Evolutionary conservation across 2,797 vertebrate species (phyloP).

Genomic region (Clarias fuscus): DNA sequence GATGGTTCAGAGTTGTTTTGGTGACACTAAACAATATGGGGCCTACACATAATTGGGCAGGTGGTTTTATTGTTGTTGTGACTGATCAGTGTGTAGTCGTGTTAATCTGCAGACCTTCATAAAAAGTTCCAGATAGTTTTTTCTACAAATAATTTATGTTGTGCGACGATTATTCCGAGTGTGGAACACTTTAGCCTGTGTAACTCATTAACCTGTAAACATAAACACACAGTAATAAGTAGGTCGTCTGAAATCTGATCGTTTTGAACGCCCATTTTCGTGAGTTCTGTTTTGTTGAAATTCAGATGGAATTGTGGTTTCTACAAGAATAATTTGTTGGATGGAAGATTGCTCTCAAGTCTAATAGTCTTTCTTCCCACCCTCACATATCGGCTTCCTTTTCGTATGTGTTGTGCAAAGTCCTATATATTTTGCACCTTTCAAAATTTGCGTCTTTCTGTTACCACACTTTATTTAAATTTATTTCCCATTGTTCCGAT

Average conservation of each 20-base stretch:
- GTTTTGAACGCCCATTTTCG: background rate
- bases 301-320: background rate
- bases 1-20: too few relatives aligned
- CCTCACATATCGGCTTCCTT: background rate
- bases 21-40: too few relatives aligned
- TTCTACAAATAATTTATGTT: too few relatives aligned
- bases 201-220: slow-evolving; percentile 4
- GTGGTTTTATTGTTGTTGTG: too few relatives aligned
- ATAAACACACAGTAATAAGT: background rate
- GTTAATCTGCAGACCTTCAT: too few relatives aligned
- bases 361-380: too few relatives aligned
- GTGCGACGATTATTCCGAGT: background rate
- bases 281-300: background rate
- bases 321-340: background rate
- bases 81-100: background rate
- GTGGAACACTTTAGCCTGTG: background rate
- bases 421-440: background rate
- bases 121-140: too few relatives aligned
- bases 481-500: background rate
- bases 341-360: background rate
- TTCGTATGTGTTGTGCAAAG: background rate
- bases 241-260: background rate
- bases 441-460: background rate
- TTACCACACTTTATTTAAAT: background rate
- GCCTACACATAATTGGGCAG: too few relatives aligned